These are phyloP conservation scores for Choristoneura rosaceana DNA, from an alignment of 2,888 invertebrate species.

Conservation along the genomic window DNA sequence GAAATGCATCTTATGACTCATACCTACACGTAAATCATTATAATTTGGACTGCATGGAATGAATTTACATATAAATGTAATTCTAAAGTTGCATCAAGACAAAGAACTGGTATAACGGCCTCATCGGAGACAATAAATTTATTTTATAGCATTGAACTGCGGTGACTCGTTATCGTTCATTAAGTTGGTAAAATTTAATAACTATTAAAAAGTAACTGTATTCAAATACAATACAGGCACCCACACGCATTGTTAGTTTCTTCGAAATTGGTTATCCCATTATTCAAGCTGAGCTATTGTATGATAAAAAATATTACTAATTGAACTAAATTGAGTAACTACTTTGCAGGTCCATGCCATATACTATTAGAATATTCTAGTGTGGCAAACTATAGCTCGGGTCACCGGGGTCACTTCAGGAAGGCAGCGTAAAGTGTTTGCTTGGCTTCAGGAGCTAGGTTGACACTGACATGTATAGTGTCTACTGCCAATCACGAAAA, in stretches of 20 bases:
- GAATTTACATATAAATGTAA: constrained; percentile 53
- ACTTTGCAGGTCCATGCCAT: too few species aligned
- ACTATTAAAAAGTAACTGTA: constrained; percentile 32
- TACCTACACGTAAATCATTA: constrained; percentile 40
- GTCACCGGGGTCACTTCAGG: too few species aligned
- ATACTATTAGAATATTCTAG: too few species aligned
- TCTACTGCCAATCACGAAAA: too few species aligned
- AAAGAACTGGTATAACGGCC: constrained; percentile 46
- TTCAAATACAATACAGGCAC: constrained; percentile 23
- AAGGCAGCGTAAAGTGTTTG: too few species aligned
- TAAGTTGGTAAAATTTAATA: constrained; percentile 27
- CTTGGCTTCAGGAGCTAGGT: too few species aligned
- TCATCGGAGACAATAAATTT: constrained; percentile 50
- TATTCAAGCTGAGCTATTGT: too few species aligned
- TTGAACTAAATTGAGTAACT: too few species aligned
- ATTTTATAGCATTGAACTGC: constrained; percentile 45
- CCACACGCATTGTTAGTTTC: background rate
- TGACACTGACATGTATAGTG: too few species aligned
- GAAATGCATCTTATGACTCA: constrained; percentile 34
- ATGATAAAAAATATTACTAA: too few species aligned
- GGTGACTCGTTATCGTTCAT: constrained; percentile 23
- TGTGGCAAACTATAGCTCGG: too few species aligned
- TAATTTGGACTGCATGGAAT: constrained; percentile 39
- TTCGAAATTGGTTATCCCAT: too few species aligned
- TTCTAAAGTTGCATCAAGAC: constrained; percentile 46